phyloP scores from a whole-genome alignment of 2,888 invertebrate genomes.

The Deilephila elpenor region DNA sequence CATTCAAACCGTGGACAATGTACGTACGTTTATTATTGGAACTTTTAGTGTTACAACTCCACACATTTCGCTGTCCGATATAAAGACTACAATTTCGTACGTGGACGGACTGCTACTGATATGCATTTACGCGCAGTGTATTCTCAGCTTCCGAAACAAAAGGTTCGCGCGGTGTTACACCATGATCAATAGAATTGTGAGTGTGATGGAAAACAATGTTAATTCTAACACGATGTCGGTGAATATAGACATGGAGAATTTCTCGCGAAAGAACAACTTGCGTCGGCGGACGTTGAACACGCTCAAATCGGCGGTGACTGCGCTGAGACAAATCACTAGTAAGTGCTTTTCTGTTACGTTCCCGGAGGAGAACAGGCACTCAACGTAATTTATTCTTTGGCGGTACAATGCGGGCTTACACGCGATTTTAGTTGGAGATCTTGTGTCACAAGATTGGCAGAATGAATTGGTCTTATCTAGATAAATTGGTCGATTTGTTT shows the following conservation, averaged over 20 bases:
- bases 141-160: slow-evolving; percentile 72
- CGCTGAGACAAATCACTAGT: slow-evolving; percentile 79
- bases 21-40: slow-evolving; percentile 41
- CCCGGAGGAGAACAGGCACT: slow-evolving; percentile 34
- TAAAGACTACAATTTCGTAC: slow-evolving; percentile 66
- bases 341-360: slow-evolving; percentile 60
- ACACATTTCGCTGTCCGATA: slow-evolving; percentile 59
- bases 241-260: slow-evolving; percentile 77
- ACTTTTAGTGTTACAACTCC: slow-evolving; percentile 52
- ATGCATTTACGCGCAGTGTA: slow-evolving; percentile 79
- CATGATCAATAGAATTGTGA: slow-evolving; percentile 18
- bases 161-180: slow-evolving; percentile 52
- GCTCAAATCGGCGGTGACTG: slow-evolving; percentile 76
- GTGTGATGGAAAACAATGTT: slow-evolving; percentile 21
- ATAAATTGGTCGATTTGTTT: neutral
- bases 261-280: slow-evolving; percentile 76
- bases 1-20: slow-evolving; percentile 45
- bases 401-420: slow-evolving; percentile 1
- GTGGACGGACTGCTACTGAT: slow-evolving; percentile 68
- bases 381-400: slow-evolving; percentile 12
- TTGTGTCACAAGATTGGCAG: slow-evolving; percentile 5
- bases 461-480: slow-evolving; percentile 7
- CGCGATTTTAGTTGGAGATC: neutral
- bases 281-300: slow-evolving; percentile 78
- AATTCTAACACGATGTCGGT: slow-evolving; percentile 64